These are phyloP conservation scores for Ornithoptera priamus DNA, from an alignment of 2,888 invertebrate genomes.

Conservation along the genomic window DNA sequence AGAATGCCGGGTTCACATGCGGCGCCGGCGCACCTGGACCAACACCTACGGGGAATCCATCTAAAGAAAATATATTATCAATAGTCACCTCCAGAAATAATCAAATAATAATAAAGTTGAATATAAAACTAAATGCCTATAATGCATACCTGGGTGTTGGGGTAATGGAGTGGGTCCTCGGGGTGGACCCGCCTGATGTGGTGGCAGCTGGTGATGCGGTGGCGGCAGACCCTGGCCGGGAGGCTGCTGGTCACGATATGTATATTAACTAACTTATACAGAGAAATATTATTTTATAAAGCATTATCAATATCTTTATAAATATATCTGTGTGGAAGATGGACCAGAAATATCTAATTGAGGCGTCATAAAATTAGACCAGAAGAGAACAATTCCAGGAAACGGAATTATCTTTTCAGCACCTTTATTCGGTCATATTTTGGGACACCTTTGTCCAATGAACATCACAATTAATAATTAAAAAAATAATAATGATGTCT, in stretches of 20 bases:
- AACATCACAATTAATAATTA: no score
- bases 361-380: no score
- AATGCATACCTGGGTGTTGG: conserved; percentile 64
- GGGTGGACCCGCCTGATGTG: conserved; percentile 59
- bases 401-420: no score
- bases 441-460: no score
- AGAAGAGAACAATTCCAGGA: no score
- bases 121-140: not conserved
- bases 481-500: no score
- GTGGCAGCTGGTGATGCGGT: conserved; percentile 60
- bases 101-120: not conserved
- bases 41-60: conserved; percentile 42
- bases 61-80: not conserved
- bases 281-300: not conserved
- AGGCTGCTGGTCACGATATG: conserved; percentile 37
- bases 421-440: no score
- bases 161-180: conserved; percentile 66
- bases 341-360: no score
- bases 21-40: conserved; percentile 89
- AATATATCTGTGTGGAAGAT: no score
- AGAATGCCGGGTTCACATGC: conserved; percentile 98
- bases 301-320: not conserved
- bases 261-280: not conserved
- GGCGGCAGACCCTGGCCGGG: conserved; percentile 66
- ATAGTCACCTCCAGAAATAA: not conserved